These are phyloP conservation scores for Anguilla rostrata DNA, from an alignment of 2,113 vertebrate genomes.

Conservation along the genomic window DNA sequence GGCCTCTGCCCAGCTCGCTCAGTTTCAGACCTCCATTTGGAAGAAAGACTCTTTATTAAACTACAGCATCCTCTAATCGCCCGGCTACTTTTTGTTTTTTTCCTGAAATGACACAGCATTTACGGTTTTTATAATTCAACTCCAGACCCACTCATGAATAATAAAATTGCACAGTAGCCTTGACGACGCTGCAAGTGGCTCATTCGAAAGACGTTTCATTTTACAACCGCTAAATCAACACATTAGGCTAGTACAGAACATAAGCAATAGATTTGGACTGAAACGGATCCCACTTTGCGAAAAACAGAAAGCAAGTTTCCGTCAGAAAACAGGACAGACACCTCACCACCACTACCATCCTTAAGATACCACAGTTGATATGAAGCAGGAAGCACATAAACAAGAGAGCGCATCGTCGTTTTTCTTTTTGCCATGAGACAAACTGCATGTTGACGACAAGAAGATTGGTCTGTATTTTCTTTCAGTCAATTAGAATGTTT, in stretches of 20 bases:
- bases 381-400: conserved; percentile 23
- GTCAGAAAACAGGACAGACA: background rate
- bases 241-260: background rate
- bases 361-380: conserved; percentile 29
- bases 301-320: conserved; percentile 6
- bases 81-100: background rate
- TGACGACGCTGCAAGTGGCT: background rate
- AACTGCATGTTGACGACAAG: no score
- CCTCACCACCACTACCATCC: background rate
- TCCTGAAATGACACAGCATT: background rate
- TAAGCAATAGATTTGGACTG: background rate
- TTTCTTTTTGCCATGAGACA: background rate
- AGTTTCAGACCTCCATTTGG: background rate
- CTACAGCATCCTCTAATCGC: background rate
- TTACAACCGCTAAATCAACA: background rate
- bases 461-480: no score
- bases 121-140: background rate
- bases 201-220: background rate
- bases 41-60: background rate
- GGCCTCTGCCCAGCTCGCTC: background rate
- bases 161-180: background rate
- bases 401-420: background rate
- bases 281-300: background rate
- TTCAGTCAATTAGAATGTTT: no score
- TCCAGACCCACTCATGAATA: background rate